Conservation (phyloP, 2,113 vertebrate genomes). For the Nothobranchius kuhntae region DNA sequence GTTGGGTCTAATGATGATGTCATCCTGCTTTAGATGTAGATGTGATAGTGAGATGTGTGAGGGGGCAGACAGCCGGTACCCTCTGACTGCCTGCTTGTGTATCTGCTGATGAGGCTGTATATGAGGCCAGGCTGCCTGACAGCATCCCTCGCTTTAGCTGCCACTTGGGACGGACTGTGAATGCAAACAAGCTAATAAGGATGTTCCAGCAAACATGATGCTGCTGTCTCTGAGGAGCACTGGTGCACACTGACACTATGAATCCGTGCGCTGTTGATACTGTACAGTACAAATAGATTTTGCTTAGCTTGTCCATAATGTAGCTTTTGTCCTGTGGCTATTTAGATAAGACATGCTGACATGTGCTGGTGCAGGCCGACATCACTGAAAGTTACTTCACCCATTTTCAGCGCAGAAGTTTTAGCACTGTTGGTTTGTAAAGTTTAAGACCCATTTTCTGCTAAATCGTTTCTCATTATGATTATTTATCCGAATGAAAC, state of each 20-base stretch:
- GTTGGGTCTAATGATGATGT: neutral
- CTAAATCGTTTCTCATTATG: neutral
- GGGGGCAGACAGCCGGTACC: constrained; percentile 13
- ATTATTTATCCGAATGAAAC: too few relatives aligned
- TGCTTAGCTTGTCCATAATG: neutral
- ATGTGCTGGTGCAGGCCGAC: constrained; percentile 2
- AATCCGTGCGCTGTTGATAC: constrained; percentile 38
- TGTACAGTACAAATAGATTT: constrained; percentile 33
- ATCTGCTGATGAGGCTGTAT: constrained; percentile 58
- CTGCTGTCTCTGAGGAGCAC: constrained; percentile 54
- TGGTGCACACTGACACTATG: constrained; percentile 54
- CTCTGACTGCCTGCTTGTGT: constrained; percentile 35
- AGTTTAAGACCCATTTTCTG: constrained; percentile 3
- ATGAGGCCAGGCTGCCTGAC: constrained; percentile 50
- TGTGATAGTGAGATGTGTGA: neutral
- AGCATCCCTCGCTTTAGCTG: constrained; percentile 57
- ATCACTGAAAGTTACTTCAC: constrained; percentile 1
- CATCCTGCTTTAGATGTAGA: constrained; percentile 2
- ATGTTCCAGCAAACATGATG: constrained; percentile 60
- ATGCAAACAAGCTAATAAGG: constrained; percentile 74
- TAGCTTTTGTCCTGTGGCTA: constrained; percentile 24
- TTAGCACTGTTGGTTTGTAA: constrained; percentile 7
- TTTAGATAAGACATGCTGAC: constrained; percentile 43
- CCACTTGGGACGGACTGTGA: constrained; percentile 66
- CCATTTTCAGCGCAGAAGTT: constrained; percentile 3